Conservation (phyloP, 2,888 invertebrate species). For the Perizoma affinitatum region DNA sequence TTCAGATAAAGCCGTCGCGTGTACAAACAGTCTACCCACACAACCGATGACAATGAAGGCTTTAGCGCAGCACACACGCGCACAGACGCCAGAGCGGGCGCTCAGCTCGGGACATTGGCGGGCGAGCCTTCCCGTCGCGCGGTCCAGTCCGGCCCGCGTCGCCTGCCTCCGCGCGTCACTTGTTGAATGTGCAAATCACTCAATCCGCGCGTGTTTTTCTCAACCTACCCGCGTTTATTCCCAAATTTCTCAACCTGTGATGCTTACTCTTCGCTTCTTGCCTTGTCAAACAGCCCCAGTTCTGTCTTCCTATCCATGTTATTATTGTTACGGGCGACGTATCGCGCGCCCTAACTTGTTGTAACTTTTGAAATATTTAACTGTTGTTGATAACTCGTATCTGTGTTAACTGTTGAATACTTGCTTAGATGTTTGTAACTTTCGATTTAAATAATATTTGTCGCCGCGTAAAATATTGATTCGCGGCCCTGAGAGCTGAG, state of each 20-base stretch:
- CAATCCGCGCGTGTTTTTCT: conserved; percentile 59
- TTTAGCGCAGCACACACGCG: conserved; percentile 37
- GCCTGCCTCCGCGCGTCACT: conserved; percentile 74
- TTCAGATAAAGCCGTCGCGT: conserved; percentile 34
- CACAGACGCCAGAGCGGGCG: conserved; percentile 40
- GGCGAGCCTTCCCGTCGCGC: conserved; percentile 78
- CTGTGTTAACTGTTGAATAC: conserved; percentile 83
- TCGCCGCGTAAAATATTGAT: conserved; percentile 64
- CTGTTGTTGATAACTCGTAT: conserved; percentile 78
- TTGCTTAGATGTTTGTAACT: conserved; percentile 69
- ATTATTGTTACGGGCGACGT: conserved; percentile 71
- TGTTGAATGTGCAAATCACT: conserved; percentile 74
- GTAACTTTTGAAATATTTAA: conserved; percentile 79
- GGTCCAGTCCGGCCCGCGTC: conserved; percentile 63
- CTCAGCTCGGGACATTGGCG: conserved; percentile 66
- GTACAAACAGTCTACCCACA: conserved; percentile 33
- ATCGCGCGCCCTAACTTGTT: conserved; percentile 67
- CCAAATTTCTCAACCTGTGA: conserved; percentile 61
- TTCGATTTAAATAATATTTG: conserved; percentile 58
- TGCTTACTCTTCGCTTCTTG: conserved; percentile 71
- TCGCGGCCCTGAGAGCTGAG: conserved; percentile 44
- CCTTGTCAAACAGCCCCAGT: conserved; percentile 63
- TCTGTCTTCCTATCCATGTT: conserved; percentile 71
- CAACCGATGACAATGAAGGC: conserved; percentile 44
- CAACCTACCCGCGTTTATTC: conserved; percentile 44